Base-by-base conservation (phyloP, 2,113 vertebrate species). In the Solea senegalensis region DNA sequence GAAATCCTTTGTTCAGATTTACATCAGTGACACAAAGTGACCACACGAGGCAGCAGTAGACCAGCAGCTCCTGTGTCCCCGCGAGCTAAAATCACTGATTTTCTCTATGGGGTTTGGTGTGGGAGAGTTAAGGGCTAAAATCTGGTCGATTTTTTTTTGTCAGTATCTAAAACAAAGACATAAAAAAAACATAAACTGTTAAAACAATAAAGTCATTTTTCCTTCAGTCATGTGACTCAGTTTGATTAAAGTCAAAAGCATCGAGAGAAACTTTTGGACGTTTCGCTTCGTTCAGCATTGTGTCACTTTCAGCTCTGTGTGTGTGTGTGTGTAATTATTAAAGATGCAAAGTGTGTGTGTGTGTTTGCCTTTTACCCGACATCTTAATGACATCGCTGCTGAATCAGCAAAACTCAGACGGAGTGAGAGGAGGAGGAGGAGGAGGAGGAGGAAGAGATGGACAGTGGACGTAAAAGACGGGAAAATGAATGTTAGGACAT, bases 321-420 rank as follows among this genome's bases (percentile, higher is more conserved):
- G 72, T 63, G 69, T 45, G 34, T 34, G 34, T 72, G 45, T 12
- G 66, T 46, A 67, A 58, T 83, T 84, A 81, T 88, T 81, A 80
- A 81, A 83, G 72, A 86, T 87, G 85, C 78, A 76, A 76, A 82
- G 65, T 71, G 74, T 65, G 66, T 60, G 63, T 80, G 57, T 63
- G 65, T 65, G 56, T 59, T 70, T 59, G 64, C 74, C 50, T 86
- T 77, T 83, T 78, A 72, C 69, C 75, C 45, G 13, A 69, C 78
- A 73, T 86, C 80, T 83, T 90, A 90, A 90, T 90, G 89, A 90
- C 54, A 8, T 64, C 1, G 60, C 68, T 66, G 88, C 86, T 87
- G 89, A 90, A 76, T 86, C 81, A 85, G 87, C 89, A 77, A 76
- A 88, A 85, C n/a, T n/a, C n/a, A 82, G 84, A 80, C 74, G 76